Evolutionary conservation across 2,113 vertebrate genomes (phyloP).

Genomic region (Ameiurus melas): DNA sequence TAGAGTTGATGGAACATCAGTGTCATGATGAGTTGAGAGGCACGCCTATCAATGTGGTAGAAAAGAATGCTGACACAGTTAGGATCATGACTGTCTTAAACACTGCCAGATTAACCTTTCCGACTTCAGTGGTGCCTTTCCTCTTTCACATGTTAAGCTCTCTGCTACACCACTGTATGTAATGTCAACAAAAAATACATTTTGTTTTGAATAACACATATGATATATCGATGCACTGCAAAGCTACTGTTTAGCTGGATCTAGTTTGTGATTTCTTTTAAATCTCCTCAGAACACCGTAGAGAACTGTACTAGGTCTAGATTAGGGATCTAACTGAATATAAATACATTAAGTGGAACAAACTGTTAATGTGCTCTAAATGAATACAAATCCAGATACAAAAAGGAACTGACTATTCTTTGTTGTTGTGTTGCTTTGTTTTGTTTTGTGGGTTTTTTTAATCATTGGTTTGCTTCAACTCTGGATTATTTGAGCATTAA

Average conservation of each 20-base stretch:
- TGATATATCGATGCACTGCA: neutral
- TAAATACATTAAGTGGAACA: neutral
- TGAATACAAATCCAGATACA: neutral
- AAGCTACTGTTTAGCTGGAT: neutral
- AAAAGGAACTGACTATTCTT: neutral
- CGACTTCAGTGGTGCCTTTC: neutral
- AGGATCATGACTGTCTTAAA: neutral
- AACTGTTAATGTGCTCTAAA: neutral
- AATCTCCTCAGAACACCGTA: neutral
- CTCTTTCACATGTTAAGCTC: neutral
- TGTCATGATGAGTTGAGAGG: conserved; percentile 8
- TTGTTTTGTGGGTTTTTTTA: neutral
- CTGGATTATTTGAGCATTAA: neutral
- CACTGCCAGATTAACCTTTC: neutral
- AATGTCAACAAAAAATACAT: neutral
- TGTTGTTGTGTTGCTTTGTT: neutral
- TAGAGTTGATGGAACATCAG: conserved; percentile 8
- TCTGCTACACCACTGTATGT: neutral
- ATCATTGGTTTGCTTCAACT: neutral
- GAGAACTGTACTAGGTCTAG: neutral
- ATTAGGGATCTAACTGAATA: neutral
- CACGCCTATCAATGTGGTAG: neutral
- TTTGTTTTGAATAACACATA: neutral
- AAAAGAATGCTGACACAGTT: neutral
- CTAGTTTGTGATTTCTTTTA: neutral